These are phyloP conservation scores for Chironomus tepperi DNA, from an alignment of 1,140 invertebrate genomes.

Conservation along the genomic window DNA sequence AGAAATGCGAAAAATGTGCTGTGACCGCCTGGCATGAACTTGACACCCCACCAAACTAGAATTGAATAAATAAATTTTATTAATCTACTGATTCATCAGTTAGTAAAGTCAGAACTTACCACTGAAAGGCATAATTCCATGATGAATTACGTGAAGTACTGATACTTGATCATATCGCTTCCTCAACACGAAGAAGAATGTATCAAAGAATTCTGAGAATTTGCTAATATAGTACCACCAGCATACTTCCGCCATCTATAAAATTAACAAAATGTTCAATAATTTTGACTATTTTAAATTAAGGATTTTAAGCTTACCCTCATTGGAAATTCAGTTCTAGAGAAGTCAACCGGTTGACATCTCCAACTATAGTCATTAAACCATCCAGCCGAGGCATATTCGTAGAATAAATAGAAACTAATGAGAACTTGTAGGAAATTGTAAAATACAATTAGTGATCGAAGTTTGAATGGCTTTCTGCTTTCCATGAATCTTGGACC, in stretches of 20 bases:
- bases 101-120: neutral
- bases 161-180: slow-evolving; percentile 73
- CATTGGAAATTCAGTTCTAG: slow-evolving; percentile 60
- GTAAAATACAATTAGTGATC: slow-evolving; percentile 69
- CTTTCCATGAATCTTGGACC: slow-evolving; percentile 85
- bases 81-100: no score
- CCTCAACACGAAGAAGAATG: slow-evolving; percentile 65
- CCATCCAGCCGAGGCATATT: slow-evolving; percentile 62
- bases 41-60: slow-evolving; percentile 79
- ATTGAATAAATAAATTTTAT: no score
- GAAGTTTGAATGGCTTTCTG: slow-evolving; percentile 75
- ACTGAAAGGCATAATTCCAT: slow-evolving; percentile 70
- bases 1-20: slow-evolving; percentile 59
- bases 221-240: slow-evolving; percentile 81
- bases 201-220: slow-evolving; percentile 70
- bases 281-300: no score
- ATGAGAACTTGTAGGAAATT: slow-evolving; percentile 81
- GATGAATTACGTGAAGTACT: slow-evolving; percentile 77
- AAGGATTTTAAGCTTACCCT: slow-evolving; percentile 40
- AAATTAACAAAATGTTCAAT: no score
- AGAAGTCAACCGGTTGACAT: slow-evolving; percentile 86
- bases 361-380: slow-evolving; percentile 67
- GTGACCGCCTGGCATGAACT: slow-evolving; percentile 64
- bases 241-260: slow-evolving; percentile 55
- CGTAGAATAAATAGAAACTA: slow-evolving; percentile 72